phyloP scores from a whole-genome alignment of 2,888 invertebrate species.

The Drosophila cognata region DNA sequence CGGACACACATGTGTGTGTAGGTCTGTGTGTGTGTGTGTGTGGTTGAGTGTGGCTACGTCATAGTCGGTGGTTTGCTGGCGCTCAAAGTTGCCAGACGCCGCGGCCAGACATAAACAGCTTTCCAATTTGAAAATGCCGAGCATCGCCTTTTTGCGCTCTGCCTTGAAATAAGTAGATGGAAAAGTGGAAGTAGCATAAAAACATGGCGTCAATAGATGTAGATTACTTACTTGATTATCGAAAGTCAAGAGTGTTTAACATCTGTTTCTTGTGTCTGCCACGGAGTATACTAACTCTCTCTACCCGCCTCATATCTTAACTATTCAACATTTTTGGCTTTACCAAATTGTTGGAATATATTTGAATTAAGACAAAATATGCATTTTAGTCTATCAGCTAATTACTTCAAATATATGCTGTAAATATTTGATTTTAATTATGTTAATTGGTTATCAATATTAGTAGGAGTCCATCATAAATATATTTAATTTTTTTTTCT shows the following conservation, averaged over 20 bases:
- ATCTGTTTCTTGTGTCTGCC: neutral
- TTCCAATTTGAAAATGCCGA: conserved; percentile 36
- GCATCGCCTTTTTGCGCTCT: conserved; percentile 9
- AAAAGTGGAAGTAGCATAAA: conserved; percentile 3
- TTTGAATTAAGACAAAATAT: neutral
- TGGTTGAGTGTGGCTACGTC: conserved; percentile 23
- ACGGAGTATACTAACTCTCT: neutral
- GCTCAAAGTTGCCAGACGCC: conserved; percentile 66
- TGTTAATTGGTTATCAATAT: neutral
- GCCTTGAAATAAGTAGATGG: neutral
- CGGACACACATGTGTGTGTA: conserved; percentile 43
- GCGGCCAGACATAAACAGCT: conserved; percentile 56
- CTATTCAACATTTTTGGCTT: neutral
- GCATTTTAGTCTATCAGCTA: neutral
- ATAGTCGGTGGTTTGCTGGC: conserved; percentile 28
- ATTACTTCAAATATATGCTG: neutral
- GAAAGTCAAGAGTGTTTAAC: conserved; percentile 18
- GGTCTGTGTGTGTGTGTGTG: conserved; percentile 8
- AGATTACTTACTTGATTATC: conserved; percentile 53
- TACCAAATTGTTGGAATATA: neutral
- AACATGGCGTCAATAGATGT: conserved; percentile 28
- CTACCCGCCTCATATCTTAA: neutral
- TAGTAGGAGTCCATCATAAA: neutral
- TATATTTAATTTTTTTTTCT: neutral
- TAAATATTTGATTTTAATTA: neutral